Evolutionary conservation across 2,888 invertebrate genomes (phyloP).

Genomic region (Unio pictorum): DNA sequence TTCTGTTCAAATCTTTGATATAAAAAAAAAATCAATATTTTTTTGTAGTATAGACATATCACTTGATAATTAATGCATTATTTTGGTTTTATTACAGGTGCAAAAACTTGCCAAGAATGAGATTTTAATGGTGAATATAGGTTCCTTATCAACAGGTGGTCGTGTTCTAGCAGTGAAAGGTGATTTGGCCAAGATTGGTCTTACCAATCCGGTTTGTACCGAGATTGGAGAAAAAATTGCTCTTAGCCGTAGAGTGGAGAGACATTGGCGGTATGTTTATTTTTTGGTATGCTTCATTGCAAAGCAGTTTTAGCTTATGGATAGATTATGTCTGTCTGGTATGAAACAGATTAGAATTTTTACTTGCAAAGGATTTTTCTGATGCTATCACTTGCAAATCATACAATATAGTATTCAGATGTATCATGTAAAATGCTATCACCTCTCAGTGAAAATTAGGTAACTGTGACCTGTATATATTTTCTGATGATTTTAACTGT

Average conservation of each 20-base stretch:
- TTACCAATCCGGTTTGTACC: slow-evolving; percentile 98
- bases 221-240: slow-evolving; percentile 99
- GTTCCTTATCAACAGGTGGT: slow-evolving; percentile 98
- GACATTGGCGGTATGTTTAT: slow-evolving; percentile 92
- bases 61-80: neutral
- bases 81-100: slow-evolving; percentile 75
- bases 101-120: slow-evolving; percentile 92
- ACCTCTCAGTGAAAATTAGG: no score
- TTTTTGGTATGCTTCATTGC: neutral
- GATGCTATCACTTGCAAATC: neutral
- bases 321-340: no score
- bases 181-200: slow-evolving; percentile 96
- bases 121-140: slow-evolving; percentile 97
- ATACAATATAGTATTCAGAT: no score
- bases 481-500: no score
- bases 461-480: no score
- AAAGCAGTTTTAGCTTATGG: no score
- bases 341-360: no score
- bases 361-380: neutral
- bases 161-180: slow-evolving; percentile 94
- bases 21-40: no score
- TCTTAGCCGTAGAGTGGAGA: slow-evolving; percentile 97
- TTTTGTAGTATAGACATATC: neutral
- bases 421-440: no score
- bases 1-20: no score